Evolutionary conservation across 1,140 invertebrate species (phyloP), one percentile per base, ranked within the genome.

Genomic region (Dysdera silvatica): DNA sequence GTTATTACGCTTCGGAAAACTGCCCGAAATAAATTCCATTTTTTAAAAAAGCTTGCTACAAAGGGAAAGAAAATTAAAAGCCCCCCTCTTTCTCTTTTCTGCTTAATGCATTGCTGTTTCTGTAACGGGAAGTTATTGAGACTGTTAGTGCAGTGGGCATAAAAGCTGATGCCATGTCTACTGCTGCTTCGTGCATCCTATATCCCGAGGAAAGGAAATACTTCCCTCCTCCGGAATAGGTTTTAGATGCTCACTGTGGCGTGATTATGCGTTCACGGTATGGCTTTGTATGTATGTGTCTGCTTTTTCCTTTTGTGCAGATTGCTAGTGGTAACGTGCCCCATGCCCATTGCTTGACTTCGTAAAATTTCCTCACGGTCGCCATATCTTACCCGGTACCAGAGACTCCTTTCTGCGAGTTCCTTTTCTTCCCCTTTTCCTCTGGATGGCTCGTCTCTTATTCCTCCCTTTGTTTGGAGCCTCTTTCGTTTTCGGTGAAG

Each of bases 251-350:
- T 62, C 56, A 62, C 61, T 62, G 41, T 62, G 31, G 37, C 61
- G 61, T 62, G 61, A 62, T 62, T 62, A 62, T 62, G 61, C 56
- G 61, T 62, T 62, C 61, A 62, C 61, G 61, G 61, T 56, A 55
- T 40, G 61, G 56, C 61, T 62, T 53, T 62, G 61, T 62, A 51
- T 49, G 61, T 55, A 56, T 62, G 28, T 59, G 37, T 40, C 45
- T 24, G 48, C 37, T 31, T 53, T 18, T 33, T 24, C 45, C 45
- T 10, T n/a, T 48, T 48, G 12, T n/a, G 18, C 26, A 20, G 18
- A 12, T 48, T n/a, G 23, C 26, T 14, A 23, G 16, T 14, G 23
- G 16, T 14, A 12, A 12, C n/a, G 37, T 40, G 37, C 18, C 14
- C 37, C 14, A 18, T 16, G 18, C 48, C 48, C 32, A 26, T 49